Evolutionary conservation across 2,113 vertebrate species (phyloP), one percentile per base, ranked within the genome.

Genomic region (Heloderma charlesbogerti): DNA sequence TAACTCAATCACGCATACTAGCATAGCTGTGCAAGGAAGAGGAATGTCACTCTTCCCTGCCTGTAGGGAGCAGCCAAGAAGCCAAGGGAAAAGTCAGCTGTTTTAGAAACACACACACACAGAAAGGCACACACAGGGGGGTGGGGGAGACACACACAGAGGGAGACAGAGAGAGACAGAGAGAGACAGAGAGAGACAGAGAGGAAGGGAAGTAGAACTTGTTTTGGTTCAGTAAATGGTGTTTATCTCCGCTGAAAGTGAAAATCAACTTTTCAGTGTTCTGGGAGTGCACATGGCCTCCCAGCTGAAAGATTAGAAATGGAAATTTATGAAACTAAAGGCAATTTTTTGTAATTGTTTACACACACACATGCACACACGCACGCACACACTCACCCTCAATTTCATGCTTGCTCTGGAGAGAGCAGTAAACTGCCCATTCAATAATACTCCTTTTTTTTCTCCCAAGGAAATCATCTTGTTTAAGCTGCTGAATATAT

Each of bases 241-340:
- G 60, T 25, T 87, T 8, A 85, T 89, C 92, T 60, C 3, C 4
- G 66, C 87, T 87, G 29, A 71, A n/a, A 90, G 43, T 88, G 54
- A 92, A 91, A 67, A 15, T 2, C 51, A 37, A 18, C 22, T 89
- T 72, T 54, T 79, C 87, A 92, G 66, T 37, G 87, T 0, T 63
- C n/a, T 43, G 57, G 51, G 63, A 88, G 78, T 66, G 22, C 25
- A 63, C 7, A 83, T 27, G 40, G 3, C 1, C 51, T 89, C 2
- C 43, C 31, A 78, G 27, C 29, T 81, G 57, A 34, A 94, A 90
- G 37, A 27, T 91, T 84, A 93, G 85, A 91, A 40, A 20, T 45
- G 72, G 89, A 89, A 93, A 82, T 83, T 90, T 60, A 92, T 48
- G 89, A 79, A 89, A 95, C 40, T 5, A 18, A 93, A 93, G 48